Conservation (phyloP, 2,113 vertebrate species). For the Saccopteryx bilineata region DNA sequence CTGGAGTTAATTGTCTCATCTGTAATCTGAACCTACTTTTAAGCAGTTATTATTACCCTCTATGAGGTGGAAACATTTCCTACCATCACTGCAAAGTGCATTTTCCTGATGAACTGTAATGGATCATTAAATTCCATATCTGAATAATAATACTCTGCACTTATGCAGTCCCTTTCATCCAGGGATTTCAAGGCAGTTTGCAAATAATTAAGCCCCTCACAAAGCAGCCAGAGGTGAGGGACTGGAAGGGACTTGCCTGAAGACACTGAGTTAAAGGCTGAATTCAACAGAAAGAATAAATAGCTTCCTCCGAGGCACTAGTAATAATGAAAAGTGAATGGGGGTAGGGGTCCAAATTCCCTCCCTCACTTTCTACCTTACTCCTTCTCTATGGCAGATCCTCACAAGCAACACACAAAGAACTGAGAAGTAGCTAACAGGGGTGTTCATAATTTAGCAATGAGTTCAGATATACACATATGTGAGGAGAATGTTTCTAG, state of each 20-base stretch:
- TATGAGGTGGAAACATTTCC: conserved; percentile 81
- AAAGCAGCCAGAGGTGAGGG: conserved; percentile 76
- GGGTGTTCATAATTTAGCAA: not conserved
- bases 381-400: not conserved
- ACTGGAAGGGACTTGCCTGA: conserved; percentile 68
- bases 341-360: not conserved
- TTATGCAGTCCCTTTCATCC: conserved; percentile 78
- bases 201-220: conserved; percentile 81
- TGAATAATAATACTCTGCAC: conserved; percentile 82
- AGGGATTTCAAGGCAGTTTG: conserved; percentile 80
- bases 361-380: conserved; percentile 47
- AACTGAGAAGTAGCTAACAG: conserved; percentile 3
- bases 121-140: conserved; percentile 83
- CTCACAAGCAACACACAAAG: conserved; percentile 15
- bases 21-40: conserved; percentile 84
- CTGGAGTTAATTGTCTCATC: conserved; percentile 85
- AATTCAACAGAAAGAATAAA: conserved; percentile 71
- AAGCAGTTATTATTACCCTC: conserved; percentile 82
- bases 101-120: conserved; percentile 84
- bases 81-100: conserved; percentile 76
- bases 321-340: conserved; percentile 21
- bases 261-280: conserved; percentile 71
- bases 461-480: not conserved
- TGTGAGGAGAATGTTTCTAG: not conserved
- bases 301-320: conserved; percentile 46